phyloP scores from a whole-genome alignment of 2,888 invertebrate genomes.

The Sylvicola fuscatus region DNA sequence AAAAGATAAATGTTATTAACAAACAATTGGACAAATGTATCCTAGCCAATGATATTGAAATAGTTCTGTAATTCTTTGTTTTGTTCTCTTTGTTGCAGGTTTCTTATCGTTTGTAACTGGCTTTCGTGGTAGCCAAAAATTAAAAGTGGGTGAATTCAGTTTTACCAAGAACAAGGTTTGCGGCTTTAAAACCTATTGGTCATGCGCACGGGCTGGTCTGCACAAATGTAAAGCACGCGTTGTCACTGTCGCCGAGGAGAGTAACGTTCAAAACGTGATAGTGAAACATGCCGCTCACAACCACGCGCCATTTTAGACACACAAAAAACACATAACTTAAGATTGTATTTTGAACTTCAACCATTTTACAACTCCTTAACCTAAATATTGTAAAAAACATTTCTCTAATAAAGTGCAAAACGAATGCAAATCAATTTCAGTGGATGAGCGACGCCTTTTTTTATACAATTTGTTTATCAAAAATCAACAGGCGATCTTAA shows the following conservation, averaged over 20 bases:
- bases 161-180: conserved; percentile 25
- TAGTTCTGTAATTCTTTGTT: conserved; percentile 1
- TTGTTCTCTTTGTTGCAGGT: conserved; percentile 7
- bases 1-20: no score
- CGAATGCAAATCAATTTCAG: no score
- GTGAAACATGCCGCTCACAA: conserved; percentile 24
- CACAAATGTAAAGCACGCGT: conserved; percentile 26
- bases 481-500: no score
- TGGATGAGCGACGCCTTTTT: no score
- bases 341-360: no score
- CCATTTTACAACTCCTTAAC: no score
- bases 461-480: no score
- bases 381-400: no score
- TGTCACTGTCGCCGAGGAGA: conserved; percentile 19
- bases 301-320: conserved; percentile 25
- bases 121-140: conserved; percentile 24
- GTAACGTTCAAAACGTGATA: conserved; percentile 19
- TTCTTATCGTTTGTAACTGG: conserved; percentile 24
- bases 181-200: conserved; percentile 24
- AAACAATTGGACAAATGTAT: no score
- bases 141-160: conserved; percentile 24
- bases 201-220: conserved; percentile 24
- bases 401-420: no score
- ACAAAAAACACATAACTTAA: no score
- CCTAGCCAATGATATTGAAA: conserved; percentile 1